A percentile compares a stretch with the other conserved stretches of the same genome.
Evolutionary conservation across 2,113 vertebrate species (phyloP).

Genomic region (Nerophis ophidion): DNA sequence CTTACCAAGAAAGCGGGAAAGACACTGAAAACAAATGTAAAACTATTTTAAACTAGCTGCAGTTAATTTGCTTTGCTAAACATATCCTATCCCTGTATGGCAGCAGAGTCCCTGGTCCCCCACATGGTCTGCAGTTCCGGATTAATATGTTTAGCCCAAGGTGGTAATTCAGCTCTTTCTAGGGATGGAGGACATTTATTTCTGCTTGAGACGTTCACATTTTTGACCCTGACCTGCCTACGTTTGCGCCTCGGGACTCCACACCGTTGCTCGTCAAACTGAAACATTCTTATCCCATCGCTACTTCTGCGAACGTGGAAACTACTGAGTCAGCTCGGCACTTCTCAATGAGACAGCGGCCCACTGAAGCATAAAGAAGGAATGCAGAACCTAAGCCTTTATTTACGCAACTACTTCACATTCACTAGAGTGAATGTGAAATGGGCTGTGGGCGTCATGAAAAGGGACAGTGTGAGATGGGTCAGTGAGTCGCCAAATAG

Average conservation of each 20-base stretch:
- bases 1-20: not conserved
- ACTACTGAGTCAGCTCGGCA: constrained; percentile 1
- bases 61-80: not conserved
- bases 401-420: constrained; percentile 3
- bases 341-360: constrained; percentile 30
- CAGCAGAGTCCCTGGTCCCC: not conserved
- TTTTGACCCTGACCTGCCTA: constrained; percentile 5
- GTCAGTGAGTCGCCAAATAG: constrained; percentile 38
- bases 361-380: constrained; percentile 22
- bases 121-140: not conserved
- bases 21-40: not conserved
- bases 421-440: constrained; percentile 30
- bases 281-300: constrained; percentile 19
- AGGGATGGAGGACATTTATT: constrained; percentile 17
- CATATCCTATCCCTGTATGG: not conserved
- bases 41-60: not conserved
- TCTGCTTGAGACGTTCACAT: constrained; percentile 22
- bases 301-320: constrained; percentile 13
- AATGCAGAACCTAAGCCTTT: constrained; percentile 8
- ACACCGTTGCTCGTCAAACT: not conserved
- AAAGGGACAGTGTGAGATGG: constrained; percentile 39
- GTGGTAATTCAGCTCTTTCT: constrained; percentile 1
- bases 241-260: constrained; percentile 4
- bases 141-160: constrained; percentile 15
- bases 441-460: constrained; percentile 31